These are phyloP conservation scores for Halocynthia roretzi DNA, from an alignment of 23 tunicate species.

Conservation along the genomic window DNA sequence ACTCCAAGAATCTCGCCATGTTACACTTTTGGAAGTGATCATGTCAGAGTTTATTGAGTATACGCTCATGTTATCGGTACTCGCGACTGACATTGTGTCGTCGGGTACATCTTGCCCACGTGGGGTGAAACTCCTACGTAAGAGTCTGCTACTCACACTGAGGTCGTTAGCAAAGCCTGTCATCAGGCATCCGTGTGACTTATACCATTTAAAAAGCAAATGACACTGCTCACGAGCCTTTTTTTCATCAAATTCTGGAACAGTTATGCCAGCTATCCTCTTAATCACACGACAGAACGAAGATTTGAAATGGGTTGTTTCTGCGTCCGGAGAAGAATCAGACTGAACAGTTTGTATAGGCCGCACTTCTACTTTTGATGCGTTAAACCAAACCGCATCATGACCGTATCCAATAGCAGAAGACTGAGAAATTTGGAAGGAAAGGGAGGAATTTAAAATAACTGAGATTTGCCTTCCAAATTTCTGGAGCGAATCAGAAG, in stretches of 20 bases:
- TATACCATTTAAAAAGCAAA: not conserved
- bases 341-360: constrained; percentile 1
- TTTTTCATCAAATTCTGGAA: constrained; percentile 7
- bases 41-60: not conserved
- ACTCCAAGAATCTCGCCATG: constrained; percentile 91
- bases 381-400: not conserved
- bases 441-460: not conserved
- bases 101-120: constrained; percentile 25
- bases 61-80: constrained; percentile 46
- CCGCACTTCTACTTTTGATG: constrained; percentile 16
- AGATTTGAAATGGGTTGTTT: not conserved
- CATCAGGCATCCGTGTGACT: constrained; percentile 38
- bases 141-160: constrained; percentile 64
- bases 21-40: constrained; percentile 39
- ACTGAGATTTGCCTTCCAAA: not conserved
- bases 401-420: not conserved
- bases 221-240: not conserved
- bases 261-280: not conserved
- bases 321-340: too few species aligned
- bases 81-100: constrained; percentile 42
- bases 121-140: constrained; percentile 24
- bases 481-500: not conserved
- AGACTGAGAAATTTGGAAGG: not conserved
- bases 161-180: constrained; percentile 42
- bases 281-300: constrained; percentile 22